Percentiles rank a stretch among this genome's conserved stretches.
These are phyloP conservation scores for Cochlearius cochlearius DNA, from an alignment of 2,113 vertebrate species.

Conservation along the genomic window DNA sequence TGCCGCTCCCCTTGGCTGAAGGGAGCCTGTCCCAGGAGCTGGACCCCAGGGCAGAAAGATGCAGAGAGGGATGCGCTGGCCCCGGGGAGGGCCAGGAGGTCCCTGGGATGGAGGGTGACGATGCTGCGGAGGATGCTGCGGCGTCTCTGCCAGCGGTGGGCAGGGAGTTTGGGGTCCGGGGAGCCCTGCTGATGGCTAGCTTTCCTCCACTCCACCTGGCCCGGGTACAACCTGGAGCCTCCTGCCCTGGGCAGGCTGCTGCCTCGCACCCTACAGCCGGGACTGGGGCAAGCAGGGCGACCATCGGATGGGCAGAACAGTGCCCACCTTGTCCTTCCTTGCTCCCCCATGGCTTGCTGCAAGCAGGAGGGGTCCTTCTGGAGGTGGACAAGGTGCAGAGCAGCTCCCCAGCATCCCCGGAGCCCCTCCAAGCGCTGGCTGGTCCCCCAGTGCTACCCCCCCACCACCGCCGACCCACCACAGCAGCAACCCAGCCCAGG, in stretches of 20 bases:
- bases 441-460: not conserved
- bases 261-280: not conserved
- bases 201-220: not conserved
- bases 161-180: not conserved
- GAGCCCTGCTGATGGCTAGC: accelerated
- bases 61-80: accelerated
- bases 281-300: not conserved
- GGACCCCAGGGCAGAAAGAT: not conserved
- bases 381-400: accelerated
- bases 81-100: too few species aligned
- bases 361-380: not conserved
- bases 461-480: too few species aligned
- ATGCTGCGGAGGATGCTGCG: not conserved
- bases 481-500: accelerated
- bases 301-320: not conserved
- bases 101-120: not conserved
- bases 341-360: accelerated
- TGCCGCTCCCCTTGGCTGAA: not conserved
- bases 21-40: not conserved
- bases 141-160: not conserved
- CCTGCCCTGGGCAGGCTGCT: not conserved
- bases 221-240: not conserved
- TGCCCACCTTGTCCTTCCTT: not conserved
- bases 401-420: not conserved
- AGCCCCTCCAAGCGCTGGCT: not conserved